Percentiles rank a stretch among this genome's conserved stretches.
phyloP scores from a whole-genome alignment of 2,113 vertebrate species.

The Myiozetetes cayanensis region DNA sequence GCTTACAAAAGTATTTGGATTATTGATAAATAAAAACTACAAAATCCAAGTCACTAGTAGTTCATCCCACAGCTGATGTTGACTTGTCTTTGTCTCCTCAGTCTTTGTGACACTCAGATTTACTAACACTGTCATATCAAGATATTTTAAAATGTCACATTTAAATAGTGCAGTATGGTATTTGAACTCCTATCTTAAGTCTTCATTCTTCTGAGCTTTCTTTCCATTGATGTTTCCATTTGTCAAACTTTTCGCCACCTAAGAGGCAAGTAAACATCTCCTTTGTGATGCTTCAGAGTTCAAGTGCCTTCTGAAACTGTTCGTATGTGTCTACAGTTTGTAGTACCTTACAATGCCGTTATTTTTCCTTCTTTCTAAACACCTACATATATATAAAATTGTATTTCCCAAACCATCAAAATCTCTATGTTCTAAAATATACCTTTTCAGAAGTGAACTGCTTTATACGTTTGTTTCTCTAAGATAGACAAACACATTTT shows the following conservation, averaged over 20 bases:
- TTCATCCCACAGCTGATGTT: not conserved
- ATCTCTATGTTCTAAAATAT: not conserved
- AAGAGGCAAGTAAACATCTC: not conserved
- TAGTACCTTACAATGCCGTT: not conserved
- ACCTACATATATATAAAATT: not conserved
- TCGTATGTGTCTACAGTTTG: not conserved
- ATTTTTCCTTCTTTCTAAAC: not conserved
- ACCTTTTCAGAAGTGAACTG: not conserved
- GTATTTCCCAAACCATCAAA: not conserved
- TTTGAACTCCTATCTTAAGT: not conserved
- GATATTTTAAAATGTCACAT: not conserved
- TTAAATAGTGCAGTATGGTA: not conserved
- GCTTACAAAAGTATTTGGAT: not conserved
- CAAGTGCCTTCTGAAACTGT: not conserved
- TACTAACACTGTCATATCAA: not conserved
- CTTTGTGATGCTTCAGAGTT: not conserved
- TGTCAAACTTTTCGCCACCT: not conserved
- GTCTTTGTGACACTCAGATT: not conserved
- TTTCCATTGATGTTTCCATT: not conserved
- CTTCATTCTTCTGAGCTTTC: not conserved
- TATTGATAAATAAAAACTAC: not conserved
- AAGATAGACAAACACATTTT: not conserved
- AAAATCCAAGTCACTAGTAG: not conserved
- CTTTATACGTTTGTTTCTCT: not conserved
- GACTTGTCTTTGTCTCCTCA: not conserved